phyloP scores from a whole-genome alignment of 2,797 vertebrate genomes.

The Rhinogobio ventralis region DNA sequence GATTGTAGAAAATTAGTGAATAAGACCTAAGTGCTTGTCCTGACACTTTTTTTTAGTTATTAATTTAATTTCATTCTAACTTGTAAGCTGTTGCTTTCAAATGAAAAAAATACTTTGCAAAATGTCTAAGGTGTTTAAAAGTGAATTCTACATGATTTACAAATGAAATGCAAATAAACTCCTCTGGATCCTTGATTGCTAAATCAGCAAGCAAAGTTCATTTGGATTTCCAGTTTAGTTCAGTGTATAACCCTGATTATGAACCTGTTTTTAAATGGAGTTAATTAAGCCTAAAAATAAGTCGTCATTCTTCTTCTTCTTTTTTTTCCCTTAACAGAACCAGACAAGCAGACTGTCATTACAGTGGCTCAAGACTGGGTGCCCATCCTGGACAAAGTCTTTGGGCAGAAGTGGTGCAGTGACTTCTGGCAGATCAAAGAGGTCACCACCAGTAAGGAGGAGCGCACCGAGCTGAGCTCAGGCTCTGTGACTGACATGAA shows the following conservation, averaged over 20 bases:
- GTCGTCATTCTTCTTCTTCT: fast-evolving
- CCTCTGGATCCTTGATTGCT: background rate
- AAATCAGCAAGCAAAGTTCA: background rate
- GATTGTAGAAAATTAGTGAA: background rate
- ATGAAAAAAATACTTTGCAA: background rate
- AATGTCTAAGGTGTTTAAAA: background rate
- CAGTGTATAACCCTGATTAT: background rate
- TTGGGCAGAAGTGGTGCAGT: slow-evolving; percentile 81
- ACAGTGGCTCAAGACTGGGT: slow-evolving; percentile 79
- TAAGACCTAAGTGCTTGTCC: background rate
- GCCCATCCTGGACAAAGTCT: slow-evolving; percentile 81
- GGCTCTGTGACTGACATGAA: slow-evolving; percentile 46
- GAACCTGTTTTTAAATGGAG: background rate
- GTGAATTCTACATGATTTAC: background rate
- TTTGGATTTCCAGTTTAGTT: background rate
- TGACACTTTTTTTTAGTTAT: background rate
- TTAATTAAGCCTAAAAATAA: background rate
- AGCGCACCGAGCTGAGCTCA: background rate
- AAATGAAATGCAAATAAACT: background rate
- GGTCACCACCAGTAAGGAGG: slow-evolving; percentile 33
- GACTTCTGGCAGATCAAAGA: slow-evolving; percentile 76
- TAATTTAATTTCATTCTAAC: background rate
- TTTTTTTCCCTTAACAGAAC: slow-evolving; percentile 44
- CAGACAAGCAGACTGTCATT: slow-evolving; percentile 64
- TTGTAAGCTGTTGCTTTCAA: background rate